Base-by-base conservation (phyloP, 2,888 invertebrate genomes). In the Petrolisthes manimaculis region DNA sequence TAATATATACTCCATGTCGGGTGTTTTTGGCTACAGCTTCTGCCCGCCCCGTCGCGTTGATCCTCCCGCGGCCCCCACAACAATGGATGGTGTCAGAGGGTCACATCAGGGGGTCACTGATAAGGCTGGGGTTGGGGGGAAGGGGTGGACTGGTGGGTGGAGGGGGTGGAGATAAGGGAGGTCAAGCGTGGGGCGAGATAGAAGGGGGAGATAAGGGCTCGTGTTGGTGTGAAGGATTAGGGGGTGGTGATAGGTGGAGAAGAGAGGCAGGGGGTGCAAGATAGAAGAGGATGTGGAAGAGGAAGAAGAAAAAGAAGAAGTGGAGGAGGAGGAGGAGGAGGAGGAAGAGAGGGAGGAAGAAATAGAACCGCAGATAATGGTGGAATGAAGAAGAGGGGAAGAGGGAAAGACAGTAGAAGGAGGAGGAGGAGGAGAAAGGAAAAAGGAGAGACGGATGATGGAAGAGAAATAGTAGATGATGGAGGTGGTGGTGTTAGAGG, bases 291-390 rank as follows among this genome's bases (percentile, higher is more conserved):
- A 21, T 14, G 21, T 14, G 80, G 21, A 9, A 51, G 78, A 54
- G 78, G 78, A 37, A 4, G 18, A 6, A 12, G 12, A 77, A 12
- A 75, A n/a, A 24, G 8, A 24, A n/a, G 75, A n/a, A 75, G 24
- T 9, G 75, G 24, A n/a, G 75, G 21, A 80, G 56, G 80, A n/a
- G 56, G 56, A n/a, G 54, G 80, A 80, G 54, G 54, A 80, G 56
- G 24, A n/a, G 24, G n/a, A 24, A 21, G 75, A 75, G 8, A 24
- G 75, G 75, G 75, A 75, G 75, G 75, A 75, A 75, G 75, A 21
- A 24, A 78, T 9, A 12, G 51, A 78, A 53, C 37, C 8, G 78
- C 5, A n/a, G 78, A 53, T n/a, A 37, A 21, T n/a, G 51, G 21
- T 14, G 51, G 37, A 78, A 51, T 37, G 51, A 78, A n/a, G 51